phyloP scores from a whole-genome alignment of 37 sponge, comb jelly and placozoan species.

The Sycon ciliatum region DNA sequence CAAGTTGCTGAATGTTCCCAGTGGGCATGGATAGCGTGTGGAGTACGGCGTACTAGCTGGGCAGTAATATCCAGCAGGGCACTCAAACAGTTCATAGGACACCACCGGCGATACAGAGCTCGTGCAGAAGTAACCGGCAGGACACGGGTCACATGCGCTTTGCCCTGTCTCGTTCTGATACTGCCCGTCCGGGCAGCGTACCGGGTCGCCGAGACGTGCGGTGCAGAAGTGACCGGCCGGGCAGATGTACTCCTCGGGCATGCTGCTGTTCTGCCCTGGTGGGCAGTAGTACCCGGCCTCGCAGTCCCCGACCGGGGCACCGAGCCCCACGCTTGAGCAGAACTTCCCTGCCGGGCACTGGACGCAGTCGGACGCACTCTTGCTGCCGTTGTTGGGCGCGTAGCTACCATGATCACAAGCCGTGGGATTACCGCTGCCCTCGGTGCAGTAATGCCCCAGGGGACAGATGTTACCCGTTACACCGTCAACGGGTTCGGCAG shows the following conservation, averaged over 20 bases:
- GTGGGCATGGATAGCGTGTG: slow-evolving; percentile 23
- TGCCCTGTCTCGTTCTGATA: slow-evolving; percentile 18
- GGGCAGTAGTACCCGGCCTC: slow-evolving; percentile 29
- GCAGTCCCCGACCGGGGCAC: slow-evolving; percentile 11
- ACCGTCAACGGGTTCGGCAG: neutral
- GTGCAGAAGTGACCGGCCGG: slow-evolving; percentile 19
- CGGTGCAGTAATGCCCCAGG: neutral
- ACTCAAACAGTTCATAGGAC: neutral
- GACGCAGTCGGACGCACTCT: slow-evolving; percentile 5
- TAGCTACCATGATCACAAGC: slow-evolving; percentile 21
- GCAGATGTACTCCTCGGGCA: neutral
- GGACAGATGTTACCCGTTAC: slow-evolving; percentile 15
- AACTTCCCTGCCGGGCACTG: neutral
- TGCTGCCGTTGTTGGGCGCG: neutral
- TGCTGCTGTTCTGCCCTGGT: neutral
- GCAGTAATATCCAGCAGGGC: slow-evolving; percentile 33
- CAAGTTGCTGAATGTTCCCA: slow-evolving; percentile 16
- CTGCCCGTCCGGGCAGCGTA: neutral
- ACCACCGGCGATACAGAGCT: neutral
- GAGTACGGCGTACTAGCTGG: slow-evolving; percentile 1
- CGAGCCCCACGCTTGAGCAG: neutral
- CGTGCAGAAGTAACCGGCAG: slow-evolving; percentile 6
- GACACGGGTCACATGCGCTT: neutral
- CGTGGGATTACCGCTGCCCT: neutral
- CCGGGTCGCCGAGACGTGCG: neutral